Conservation (phyloP, 2,113 vertebrate genomes). For the Agelaius tricolor region DNA sequence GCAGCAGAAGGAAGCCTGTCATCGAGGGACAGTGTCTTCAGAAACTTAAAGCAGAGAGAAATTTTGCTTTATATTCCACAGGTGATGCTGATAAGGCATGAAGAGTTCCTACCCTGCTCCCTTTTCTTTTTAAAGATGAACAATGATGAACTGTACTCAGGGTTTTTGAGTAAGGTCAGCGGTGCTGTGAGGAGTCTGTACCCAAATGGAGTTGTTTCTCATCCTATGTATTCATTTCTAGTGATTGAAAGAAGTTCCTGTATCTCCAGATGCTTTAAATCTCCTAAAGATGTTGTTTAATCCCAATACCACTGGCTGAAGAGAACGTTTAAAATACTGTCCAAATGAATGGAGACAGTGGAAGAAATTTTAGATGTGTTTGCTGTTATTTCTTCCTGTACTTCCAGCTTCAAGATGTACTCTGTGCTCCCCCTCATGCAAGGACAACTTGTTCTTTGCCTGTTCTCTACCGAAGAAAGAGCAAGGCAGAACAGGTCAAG, state of each 20-base stretch:
- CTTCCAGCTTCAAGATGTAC: background rate
- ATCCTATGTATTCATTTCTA: rapidly evolving
- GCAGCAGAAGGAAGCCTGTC: background rate
- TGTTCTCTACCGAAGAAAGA: background rate
- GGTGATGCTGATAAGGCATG: background rate
- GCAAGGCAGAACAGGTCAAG: background rate
- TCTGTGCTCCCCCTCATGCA: no score
- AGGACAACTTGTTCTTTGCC: background rate
- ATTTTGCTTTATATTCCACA: rapidly evolving
- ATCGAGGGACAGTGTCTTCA: background rate
- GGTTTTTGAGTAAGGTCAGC: background rate
- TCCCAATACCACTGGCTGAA: background rate
- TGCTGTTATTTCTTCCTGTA: background rate
- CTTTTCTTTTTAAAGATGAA: background rate
- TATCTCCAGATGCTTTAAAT: background rate
- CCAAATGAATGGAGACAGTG: background rate
- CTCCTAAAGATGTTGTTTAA: background rate
- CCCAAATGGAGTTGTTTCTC: background rate
- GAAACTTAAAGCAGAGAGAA: background rate
- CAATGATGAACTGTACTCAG: background rate
- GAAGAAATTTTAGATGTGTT: background rate
- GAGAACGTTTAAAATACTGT: background rate
- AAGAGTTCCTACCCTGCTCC: background rate
- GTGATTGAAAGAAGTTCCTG: background rate
- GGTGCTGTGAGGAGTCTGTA: background rate